phyloP scores from a whole-genome alignment of 2,797 vertebrate genomes.

The Bryconaethiops microstoma region DNA sequence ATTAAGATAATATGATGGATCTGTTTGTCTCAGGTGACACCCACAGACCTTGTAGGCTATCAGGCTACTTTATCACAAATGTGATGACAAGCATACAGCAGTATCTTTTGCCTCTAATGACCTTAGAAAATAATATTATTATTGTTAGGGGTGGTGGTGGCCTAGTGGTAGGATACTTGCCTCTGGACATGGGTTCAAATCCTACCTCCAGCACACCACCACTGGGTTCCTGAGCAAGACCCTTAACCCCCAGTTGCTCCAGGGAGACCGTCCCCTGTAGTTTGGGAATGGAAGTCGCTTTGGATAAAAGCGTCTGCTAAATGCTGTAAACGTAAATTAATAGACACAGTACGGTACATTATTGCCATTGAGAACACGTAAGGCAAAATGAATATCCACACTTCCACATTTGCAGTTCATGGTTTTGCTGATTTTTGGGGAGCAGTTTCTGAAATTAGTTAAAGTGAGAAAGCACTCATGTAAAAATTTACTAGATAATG shows the following conservation, averaged over 20 bases:
- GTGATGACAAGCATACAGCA: slow-evolving; percentile 25
- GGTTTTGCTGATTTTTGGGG: not conserved
- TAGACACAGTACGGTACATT: slow-evolving; percentile 47
- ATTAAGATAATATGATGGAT: slow-evolving; percentile 5
- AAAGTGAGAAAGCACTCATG: not conserved
- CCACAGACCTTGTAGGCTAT: slow-evolving; percentile 18
- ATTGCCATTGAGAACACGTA: slow-evolving; percentile 48
- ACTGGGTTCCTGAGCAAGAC: too few relatives aligned
- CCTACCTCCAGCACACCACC: too few relatives aligned
- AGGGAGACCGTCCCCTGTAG: too few relatives aligned
- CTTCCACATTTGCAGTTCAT: not conserved
- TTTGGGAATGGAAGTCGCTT: too few relatives aligned
- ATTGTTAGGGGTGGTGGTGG: too few relatives aligned
- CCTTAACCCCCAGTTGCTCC: too few relatives aligned
- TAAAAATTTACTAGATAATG: too few relatives aligned
- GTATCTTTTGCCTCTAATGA: slow-evolving; percentile 32
- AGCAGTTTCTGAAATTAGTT: not conserved
- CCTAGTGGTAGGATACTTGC: too few relatives aligned
- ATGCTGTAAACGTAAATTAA: too few relatives aligned
- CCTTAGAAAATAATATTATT: slow-evolving; percentile 35
- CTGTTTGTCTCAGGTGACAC: not conserved
- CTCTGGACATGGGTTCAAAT: too few relatives aligned
- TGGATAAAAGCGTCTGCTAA: too few relatives aligned
- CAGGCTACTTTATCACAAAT: slow-evolving; percentile 27
- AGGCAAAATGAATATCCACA: slow-evolving; percentile 41